Evolutionary conservation across 2,797 vertebrate genomes (phyloP).

Genomic region (Semaprochilodus insignis): DNA sequence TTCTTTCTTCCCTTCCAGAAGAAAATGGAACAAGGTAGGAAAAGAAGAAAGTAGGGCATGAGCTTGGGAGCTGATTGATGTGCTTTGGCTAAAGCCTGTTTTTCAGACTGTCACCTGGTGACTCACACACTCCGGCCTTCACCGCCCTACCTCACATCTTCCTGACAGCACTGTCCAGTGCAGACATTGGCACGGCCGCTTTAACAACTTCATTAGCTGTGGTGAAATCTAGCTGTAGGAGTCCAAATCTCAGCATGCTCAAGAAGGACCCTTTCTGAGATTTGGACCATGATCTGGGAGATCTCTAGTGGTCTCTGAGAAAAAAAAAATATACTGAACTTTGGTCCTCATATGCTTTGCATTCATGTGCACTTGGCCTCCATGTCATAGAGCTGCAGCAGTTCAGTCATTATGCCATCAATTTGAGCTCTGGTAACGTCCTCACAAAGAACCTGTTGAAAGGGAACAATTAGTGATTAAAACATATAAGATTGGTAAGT

Average conservation of each 20-base stretch:
- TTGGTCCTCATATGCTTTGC: slow-evolving; percentile 15
- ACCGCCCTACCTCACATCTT: slow-evolving; percentile 27
- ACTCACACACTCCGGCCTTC: slow-evolving; percentile 28
- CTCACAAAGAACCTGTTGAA: slow-evolving; percentile 82
- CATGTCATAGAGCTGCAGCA: slow-evolving; percentile 88
- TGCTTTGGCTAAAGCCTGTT: slow-evolving; percentile 42
- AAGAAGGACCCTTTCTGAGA: slow-evolving; percentile 8
- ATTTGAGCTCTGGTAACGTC: slow-evolving; percentile 81
- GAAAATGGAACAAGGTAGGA: slow-evolving; percentile 51
- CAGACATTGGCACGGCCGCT: background rate
- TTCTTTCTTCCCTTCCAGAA: slow-evolving; percentile 17
- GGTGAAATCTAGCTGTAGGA: slow-evolving; percentile 33
- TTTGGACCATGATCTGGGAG: slow-evolving; percentile 3
- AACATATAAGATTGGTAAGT: background rate
- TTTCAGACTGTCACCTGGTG: slow-evolving; percentile 35
- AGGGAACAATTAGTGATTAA: slow-evolving; percentile 15
- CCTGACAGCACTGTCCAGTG: slow-evolving; percentile 7
- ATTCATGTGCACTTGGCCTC: slow-evolving; percentile 86
- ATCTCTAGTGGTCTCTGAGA: background rate
- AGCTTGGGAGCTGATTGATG: slow-evolving; percentile 51
- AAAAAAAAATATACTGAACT: background rate
- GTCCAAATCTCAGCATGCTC: background rate
- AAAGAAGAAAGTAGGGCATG: slow-evolving; percentile 57
- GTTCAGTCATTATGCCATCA: slow-evolving; percentile 84
- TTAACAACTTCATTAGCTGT: slow-evolving; percentile 29